Evolutionary conservation across 92 coral and sea anemone genomes (phyloP), one percentile per base, ranked within the genome.

Genomic region (Ricordea florida): DNA sequence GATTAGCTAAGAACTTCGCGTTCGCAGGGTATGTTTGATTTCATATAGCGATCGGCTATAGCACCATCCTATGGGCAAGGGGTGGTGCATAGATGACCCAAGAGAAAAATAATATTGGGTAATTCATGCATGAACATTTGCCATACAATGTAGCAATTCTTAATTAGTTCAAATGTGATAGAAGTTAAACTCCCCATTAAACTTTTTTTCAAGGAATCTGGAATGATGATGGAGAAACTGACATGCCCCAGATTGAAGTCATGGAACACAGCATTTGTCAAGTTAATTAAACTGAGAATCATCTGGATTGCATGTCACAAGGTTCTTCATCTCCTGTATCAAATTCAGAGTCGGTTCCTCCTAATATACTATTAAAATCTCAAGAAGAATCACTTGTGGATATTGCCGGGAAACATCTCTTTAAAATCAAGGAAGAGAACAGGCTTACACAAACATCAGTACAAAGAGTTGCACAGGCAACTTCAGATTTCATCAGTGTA

Each of bases 391-490:
- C 69, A 32, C 25, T 69, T 45, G 15, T 27, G 11, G 34, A 69
- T 1, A 3, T 69, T 9, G 7, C 62, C 22, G 47, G 62, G 24
- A 69, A 69, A 37, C 52, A 69, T 17, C 64, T 69, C 14, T 29
- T 69, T 11, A 69, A 69, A 53, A 53, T 51, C 13, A 69, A 56
- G 25, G 77, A 69, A 17, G 77, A 69, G 37, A 69, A 53, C 77
- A 20, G 63, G 62, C 52, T 69, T 0, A 52, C 62, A 27, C 77
- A 69, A 53, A 41, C 46, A 6, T 29, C 77, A 28, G 42, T 36
- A 21, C 48, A 69, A 53, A 69, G 23, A 28, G 51, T 50, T 28
- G 62, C 77, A 33, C 50, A 7, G 48, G 77, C 77, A 16, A 69
- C 77, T 3, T 36, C 77, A 52, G 62, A 37, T n/a, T 48, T 69